phyloP scores from a whole-genome alignment of 2,113 vertebrate genomes.

The Alethe castanea region DNA sequence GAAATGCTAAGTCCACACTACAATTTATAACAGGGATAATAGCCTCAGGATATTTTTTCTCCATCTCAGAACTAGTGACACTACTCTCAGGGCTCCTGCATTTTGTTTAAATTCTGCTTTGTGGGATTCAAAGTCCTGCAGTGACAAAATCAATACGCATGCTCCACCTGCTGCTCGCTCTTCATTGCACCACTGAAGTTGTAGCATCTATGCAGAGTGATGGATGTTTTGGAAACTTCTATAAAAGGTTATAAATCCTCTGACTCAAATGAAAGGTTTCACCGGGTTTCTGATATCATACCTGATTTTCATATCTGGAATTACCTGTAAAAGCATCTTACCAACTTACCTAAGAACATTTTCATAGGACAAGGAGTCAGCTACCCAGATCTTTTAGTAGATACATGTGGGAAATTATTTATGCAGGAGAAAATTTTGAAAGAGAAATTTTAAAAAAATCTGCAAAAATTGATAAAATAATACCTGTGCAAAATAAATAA shows the following conservation, averaged over 20 bases:
- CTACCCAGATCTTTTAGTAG: background rate
- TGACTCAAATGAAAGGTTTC: background rate
- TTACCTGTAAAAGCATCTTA: background rate
- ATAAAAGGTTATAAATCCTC: background rate
- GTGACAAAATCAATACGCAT: conserved; percentile 12
- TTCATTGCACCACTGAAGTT: background rate
- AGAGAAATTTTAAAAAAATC: background rate
- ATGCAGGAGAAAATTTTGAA: background rate
- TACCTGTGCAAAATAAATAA: background rate
- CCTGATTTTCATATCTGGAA: background rate
- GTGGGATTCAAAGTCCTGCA: background rate
- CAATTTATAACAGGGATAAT: background rate
- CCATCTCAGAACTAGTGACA: background rate
- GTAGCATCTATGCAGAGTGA: background rate
- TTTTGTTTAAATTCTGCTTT: background rate
- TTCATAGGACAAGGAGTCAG: background rate
- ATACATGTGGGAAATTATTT: background rate
- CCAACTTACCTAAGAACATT: background rate
- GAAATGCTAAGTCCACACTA: background rate
- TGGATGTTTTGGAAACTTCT: background rate
- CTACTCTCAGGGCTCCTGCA: background rate
- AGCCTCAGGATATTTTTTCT: background rate
- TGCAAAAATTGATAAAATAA: background rate
- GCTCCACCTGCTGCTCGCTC: background rate
- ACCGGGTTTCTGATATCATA: background rate